phyloP scores from a whole-genome alignment of 2,113 vertebrate species.

The Rhea americana region DNA sequence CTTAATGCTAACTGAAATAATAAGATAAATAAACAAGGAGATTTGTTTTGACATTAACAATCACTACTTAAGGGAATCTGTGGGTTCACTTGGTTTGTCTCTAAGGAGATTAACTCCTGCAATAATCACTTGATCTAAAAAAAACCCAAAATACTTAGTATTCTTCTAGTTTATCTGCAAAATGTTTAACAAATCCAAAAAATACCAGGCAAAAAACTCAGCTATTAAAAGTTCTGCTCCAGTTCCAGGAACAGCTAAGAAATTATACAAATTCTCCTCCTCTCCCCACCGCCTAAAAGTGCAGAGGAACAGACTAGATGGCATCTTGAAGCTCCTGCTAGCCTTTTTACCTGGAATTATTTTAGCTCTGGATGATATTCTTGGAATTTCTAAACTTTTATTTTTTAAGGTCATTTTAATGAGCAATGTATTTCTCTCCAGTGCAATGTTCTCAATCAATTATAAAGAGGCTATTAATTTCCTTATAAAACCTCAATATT shows the following conservation, averaged over 20 bases:
- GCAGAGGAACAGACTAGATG: neutral
- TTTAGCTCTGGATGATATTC: neutral
- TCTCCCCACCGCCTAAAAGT: neutral
- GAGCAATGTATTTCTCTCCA: neutral
- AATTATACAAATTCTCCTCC: constrained; percentile 28
- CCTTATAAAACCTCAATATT: neutral
- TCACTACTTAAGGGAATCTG: constrained; percentile 26
- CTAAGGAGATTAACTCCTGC: constrained; percentile 48
- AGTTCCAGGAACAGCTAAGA: constrained; percentile 33
- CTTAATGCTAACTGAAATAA: constrained; percentile 49
- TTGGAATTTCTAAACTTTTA: neutral
- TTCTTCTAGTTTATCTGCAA: constrained; percentile 18
- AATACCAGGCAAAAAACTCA: constrained; percentile 28
- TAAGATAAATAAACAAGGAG: constrained; percentile 61
- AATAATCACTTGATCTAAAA: constrained; percentile 37
- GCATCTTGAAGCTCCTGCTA: neutral
- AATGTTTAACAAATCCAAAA: constrained; percentile 52
- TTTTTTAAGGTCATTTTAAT: neutral
- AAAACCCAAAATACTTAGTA: constrained; percentile 1
- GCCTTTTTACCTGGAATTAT: neutral
- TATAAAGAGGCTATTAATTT: neutral
- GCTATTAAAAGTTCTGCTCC: constrained; percentile 34
- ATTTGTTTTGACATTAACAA: constrained; percentile 43
- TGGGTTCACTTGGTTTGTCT: constrained; percentile 37
- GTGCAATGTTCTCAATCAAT: neutral